Conservation (phyloP, 2,888 invertebrate genomes). For the Epinotia nisella region DNA sequence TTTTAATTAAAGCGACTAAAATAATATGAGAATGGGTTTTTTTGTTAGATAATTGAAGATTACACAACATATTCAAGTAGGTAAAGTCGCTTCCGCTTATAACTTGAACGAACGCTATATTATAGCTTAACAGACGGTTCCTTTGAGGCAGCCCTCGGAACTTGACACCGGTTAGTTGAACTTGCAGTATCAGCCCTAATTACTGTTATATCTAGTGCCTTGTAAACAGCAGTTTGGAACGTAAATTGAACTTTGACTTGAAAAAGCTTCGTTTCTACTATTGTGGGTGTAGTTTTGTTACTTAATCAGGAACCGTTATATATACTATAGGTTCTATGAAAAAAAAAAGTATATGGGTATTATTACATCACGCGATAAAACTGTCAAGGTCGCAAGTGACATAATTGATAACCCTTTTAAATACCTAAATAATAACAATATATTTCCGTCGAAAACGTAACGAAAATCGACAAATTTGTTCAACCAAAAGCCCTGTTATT, state of each 20-base stretch:
- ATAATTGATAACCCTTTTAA: no score
- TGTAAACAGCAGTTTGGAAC: constrained; percentile 12
- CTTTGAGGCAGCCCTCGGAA: constrained; percentile 62
- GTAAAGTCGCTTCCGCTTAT: constrained; percentile 43
- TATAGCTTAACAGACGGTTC: constrained; percentile 61
- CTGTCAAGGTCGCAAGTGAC: no score
- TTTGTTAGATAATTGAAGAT: not conserved
- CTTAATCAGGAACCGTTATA: not conserved
- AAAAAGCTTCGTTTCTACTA: not conserved
- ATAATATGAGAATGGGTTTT: not conserved
- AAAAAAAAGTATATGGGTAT: not conserved
- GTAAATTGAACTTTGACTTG: not conserved
- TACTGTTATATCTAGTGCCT: constrained; percentile 35
- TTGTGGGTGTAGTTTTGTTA: no score
- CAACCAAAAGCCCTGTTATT: no score
- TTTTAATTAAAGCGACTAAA: no score
- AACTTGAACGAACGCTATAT: constrained; percentile 52
- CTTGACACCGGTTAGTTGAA: constrained; percentile 58
- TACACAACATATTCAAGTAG: not conserved
- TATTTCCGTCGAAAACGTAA: no score
- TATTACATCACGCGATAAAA: no score
- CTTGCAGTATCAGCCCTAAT: constrained; percentile 48
- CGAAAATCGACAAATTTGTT: no score
- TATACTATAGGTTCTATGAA: not conserved
- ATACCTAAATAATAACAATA: no score